A percentile compares a stretch with the other conserved stretches of the same genome.
Conservation (phyloP, 2,113 vertebrate genomes). For the Catharus fuscescens region DNA sequence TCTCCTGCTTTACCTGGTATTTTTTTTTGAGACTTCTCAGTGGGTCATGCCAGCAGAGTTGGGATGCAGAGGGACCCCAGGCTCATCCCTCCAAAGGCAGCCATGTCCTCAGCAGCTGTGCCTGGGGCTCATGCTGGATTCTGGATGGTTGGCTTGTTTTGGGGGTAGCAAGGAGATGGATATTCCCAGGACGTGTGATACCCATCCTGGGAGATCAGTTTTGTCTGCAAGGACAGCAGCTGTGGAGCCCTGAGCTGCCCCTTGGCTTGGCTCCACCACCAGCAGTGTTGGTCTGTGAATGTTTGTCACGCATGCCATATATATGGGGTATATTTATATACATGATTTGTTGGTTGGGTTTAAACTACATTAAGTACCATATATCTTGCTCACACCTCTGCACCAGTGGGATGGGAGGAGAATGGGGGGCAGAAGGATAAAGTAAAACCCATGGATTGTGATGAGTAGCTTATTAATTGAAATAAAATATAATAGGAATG, state of each 20-base stretch:
- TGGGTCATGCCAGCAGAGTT: neutral
- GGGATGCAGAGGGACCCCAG: neutral
- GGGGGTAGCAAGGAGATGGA: neutral
- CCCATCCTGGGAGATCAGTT: neutral
- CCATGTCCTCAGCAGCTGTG: neutral
- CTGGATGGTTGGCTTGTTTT: neutral
- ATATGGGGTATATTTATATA: neutral
- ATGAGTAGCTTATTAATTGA: neutral
- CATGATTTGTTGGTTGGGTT: neutral
- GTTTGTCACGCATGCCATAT: neutral
- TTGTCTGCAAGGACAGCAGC: rapidly evolving
- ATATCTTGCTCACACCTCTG: neutral
- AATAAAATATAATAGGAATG: neutral
- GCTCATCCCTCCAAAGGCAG: neutral
- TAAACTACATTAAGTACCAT: neutral
- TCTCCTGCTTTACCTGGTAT: neutral
- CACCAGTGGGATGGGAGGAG: neutral
- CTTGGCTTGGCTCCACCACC: neutral
- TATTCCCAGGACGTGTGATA: neutral
- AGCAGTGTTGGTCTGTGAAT: neutral
- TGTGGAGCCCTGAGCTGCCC: neutral
- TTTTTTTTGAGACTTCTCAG: neutral
- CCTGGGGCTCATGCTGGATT: rapidly evolving
- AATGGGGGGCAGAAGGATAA: neutral
- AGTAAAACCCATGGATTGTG: neutral